Evolutionary conservation across 2,888 invertebrate species (phyloP), one percentile per base, ranked within the genome.

Genomic region (Aporophyla lueneburgensis): DNA sequence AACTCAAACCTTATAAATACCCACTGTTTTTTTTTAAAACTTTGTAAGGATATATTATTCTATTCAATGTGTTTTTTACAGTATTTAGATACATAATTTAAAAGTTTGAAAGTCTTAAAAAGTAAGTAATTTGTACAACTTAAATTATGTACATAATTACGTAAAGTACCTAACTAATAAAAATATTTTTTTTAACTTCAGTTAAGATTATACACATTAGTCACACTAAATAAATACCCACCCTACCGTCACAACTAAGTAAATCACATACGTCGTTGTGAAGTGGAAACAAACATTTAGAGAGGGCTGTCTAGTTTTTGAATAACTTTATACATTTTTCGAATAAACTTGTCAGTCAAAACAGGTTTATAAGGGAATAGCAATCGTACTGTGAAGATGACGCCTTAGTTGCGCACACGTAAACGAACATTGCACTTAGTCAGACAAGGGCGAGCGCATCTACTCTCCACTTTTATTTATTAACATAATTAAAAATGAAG

Each of bases 331-430:
- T 67, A 67, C 33, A 71, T 78, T 65, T 80, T 83, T 70, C 62
- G 65, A 51, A 62, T 74, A 40, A 79, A 84, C 78, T 86, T 75
- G 78, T 69, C 58, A 62, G 59, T 62, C n/a, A 63, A 77, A 87
- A 88, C 88, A 76, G 88, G 88, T 87, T 88, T 75, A 67, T 56
- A 66, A 70, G 66, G 81, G 70, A 83, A 82, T 67, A 84, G 68
- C 65, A 77, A 65, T 65, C 85, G 54, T 78, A 75, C 70, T 84
- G 76, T 79, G 76, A 80, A 77, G 84, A 87, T 78, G 80, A 65
- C 71, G 71, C 71, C 79, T 79, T 70, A 84, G 75, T 59, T 73
- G 78, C 79, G 82, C 84, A 86, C 76, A 77, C 83, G 79, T 74
- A 71, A 77, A 76, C 86, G 80, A 69, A 66, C 80, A 76, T 61